Evolutionary conservation across 2,113 vertebrate species (phyloP), one percentile per base, ranked within the genome.

Genomic region (Orthonyx spaldingii): DNA sequence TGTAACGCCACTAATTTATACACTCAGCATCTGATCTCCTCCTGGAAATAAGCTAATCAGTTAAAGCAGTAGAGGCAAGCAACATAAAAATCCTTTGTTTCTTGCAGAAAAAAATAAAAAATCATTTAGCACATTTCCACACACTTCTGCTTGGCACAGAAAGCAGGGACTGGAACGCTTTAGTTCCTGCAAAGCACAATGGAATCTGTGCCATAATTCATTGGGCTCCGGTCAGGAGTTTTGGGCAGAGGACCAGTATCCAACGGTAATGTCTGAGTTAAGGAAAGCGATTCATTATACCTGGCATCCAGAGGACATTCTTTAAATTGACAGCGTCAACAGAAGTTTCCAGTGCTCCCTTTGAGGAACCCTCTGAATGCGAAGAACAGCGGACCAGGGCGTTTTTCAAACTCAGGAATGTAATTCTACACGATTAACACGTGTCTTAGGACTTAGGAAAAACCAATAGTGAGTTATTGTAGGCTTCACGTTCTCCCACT

Each of bases 201-300:
- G 80, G 88, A 96, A 94, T 94, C 78, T n/a, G 49, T 35, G 75
- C 87, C 94, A 95, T 87, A 90, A 97, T 56, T 90, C 79, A 89
- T 35, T 77, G 3, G 35, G 59, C 72, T 50, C 42, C 1, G 1
- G 74, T 53, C 61, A 96, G 79, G 27, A 90, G 87, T 53, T 84
- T 83, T 53, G 69, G 90, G 87, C 74, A 81, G 74, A 37, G 26
- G 11, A 80, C 74, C 63, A 76, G 82, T 39, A 76, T 65, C 83
- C 68, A 68, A 20, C 0, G 1, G 80, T 89, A 87, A 83, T 53
- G 75, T 46, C 96, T 64, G 78, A 81, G 35, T 95, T 95, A 93
- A 81, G 83, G 83, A 79, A 86, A 84, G 64, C 23, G 3, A 94
- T 90, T 77, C 74, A 70, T 96, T 92, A 87, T 55, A 55, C 74